Base-by-base conservation (phyloP, 2,888 invertebrate species). In the Drepana falcataria region DNA sequence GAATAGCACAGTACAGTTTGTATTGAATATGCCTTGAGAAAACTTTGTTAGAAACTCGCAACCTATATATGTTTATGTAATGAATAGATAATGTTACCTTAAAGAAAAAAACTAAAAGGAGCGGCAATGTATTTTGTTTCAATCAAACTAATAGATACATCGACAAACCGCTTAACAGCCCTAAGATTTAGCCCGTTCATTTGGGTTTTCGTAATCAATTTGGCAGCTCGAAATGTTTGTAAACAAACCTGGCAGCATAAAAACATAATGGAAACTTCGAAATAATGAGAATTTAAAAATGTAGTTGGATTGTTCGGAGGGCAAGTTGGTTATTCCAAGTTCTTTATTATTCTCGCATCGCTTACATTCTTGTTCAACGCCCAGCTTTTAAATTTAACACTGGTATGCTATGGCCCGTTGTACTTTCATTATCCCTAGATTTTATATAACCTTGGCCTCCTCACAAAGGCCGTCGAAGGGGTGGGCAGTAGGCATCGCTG, bases 271-370 rank as follows among this genome's bases (percentile, higher is more conserved):
- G 55, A 62, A 48, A 48, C 33, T 33, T 59, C 59, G 60, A 65
- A 66, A 66, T 77, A 76, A 76, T 76, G 71, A 72, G 74, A 77
- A 69, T 74, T 77, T 75, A 77, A 77, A 76, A 73, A 75, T 75
- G 67, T 71, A 77, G 64, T 65, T 69, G 58, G 48, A 21, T n/a
- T 33, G 51, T 59, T 69, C 59, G 62, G 54, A 58, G 61, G 52
- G 60, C 61, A 66, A 63, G 59, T 65, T 66, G 63, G 61, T 60
- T 58, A 58, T 56, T 53, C 35, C 51, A 48, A 37, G 65, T 53
- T 60, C 59, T 59, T 56, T 67, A 65, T 51, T 64, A 57, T 53
- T 56, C 49, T 55, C 56, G 55, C 49, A 48, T 49, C 49, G 48
- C 54, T 54, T 53, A 40, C 53, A 62, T 62, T 55, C 48, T 53